phyloP scores from a whole-genome alignment of 2,888 invertebrate genomes.

The Parnassius apollo region DNA sequence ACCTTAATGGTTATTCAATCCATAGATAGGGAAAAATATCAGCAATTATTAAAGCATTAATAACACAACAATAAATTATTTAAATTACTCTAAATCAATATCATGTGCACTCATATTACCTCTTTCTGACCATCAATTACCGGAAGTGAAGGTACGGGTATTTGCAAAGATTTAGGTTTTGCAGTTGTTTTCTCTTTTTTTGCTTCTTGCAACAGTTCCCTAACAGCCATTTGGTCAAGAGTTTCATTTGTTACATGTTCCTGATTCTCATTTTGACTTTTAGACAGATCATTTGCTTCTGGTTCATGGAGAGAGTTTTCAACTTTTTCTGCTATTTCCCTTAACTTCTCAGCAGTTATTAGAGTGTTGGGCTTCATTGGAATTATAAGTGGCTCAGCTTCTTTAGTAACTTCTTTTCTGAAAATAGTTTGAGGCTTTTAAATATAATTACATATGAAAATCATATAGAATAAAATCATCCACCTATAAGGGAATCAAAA shows the following conservation, averaged over 20 bases:
- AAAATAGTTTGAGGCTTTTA: conserved; percentile 33
- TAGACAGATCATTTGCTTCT: conserved; percentile 48
- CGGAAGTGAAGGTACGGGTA: conserved; percentile 82
- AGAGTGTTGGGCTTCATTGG: conserved; percentile 82
- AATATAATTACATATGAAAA: too few species aligned
- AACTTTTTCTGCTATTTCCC: conserved; percentile 73
- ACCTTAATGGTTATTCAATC: too few species aligned
- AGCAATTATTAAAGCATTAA: too few species aligned
- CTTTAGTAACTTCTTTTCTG: conserved; percentile 78
- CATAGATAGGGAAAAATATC: too few species aligned
- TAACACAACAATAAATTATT: too few species aligned
- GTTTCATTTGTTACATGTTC: conserved; percentile 50
- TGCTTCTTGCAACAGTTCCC: conserved; percentile 85
- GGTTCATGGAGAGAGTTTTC: conserved; percentile 77
- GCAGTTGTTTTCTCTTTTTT: conserved; percentile 55
- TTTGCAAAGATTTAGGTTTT: conserved; percentile 61
- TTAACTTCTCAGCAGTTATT: conserved; percentile 73
- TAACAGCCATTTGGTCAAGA: conserved; percentile 86
- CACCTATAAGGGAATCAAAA: too few species aligned
- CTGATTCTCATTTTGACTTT: conserved; percentile 19
- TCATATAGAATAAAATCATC: too few species aligned
- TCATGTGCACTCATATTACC: conserved; percentile 42
- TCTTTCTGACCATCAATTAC: conserved; percentile 83
- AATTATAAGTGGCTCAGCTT: conserved; percentile 83
- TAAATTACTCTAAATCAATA: too few species aligned